A percentile compares a stretch with the other conserved stretches of the same genome.
phyloP scores from a whole-genome alignment of 1,140 invertebrate genomes.

The Thaumatotibia leucotreta region DNA sequence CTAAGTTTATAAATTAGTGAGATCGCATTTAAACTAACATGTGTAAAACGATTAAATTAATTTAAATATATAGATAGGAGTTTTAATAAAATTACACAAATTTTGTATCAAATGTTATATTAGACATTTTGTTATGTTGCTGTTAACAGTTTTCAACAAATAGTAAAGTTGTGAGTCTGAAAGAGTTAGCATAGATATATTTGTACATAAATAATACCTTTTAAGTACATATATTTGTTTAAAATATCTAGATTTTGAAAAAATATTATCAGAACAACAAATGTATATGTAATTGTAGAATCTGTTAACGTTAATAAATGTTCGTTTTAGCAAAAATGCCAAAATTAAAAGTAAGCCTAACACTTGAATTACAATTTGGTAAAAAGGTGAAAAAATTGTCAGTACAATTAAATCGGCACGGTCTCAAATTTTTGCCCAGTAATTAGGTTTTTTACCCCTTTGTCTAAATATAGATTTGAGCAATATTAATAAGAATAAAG shows the following conservation, averaged over 20 bases:
- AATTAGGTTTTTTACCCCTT: too few species aligned
- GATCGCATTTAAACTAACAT: constrained; percentile 33
- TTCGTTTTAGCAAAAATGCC: too few species aligned
- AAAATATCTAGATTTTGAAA: not conserved
- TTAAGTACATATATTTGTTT: not conserved
- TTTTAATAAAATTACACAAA: constrained; percentile 32
- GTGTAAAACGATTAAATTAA: constrained; percentile 26
- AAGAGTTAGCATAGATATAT: not conserved
- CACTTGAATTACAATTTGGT: too few species aligned
- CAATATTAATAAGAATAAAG: too few species aligned
- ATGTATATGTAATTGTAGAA: too few species aligned
- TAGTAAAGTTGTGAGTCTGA: not conserved
- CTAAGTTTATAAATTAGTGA: not conserved
- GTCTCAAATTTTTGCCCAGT: too few species aligned
- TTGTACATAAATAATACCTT: not conserved
- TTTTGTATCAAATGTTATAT: constrained; percentile 45
- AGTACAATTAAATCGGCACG: too few species aligned
- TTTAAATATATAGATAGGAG: constrained; percentile 37
- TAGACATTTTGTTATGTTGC: constrained; percentile 24
- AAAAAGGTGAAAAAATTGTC: too few species aligned
- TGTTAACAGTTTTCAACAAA: constrained; percentile 13
- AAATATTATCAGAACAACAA: not conserved
- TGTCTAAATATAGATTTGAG: too few species aligned
- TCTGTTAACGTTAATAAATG: too few species aligned
- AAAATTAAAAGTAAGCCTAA: too few species aligned